Conservation (phyloP, 2,888 invertebrate genomes). For the Protophormia terraenovae region DNA sequence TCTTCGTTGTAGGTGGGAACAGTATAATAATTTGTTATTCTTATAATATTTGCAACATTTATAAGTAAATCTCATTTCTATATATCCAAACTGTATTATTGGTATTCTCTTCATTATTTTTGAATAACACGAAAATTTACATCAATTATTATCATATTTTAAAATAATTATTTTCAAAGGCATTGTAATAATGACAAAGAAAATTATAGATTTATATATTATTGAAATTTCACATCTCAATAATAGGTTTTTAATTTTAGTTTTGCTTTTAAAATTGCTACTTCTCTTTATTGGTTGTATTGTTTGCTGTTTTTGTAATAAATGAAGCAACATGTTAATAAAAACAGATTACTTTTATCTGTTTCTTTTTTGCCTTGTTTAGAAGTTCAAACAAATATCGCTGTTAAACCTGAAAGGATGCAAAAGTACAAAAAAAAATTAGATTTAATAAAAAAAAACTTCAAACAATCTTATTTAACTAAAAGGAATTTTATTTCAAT, state of each 20-base stretch:
- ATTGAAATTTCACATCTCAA: too few species aligned
- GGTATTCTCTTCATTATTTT: not conserved
- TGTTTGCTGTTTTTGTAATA: conserved; percentile 65
- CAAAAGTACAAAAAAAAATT: conserved; percentile 26
- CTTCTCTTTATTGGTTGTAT: too few species aligned
- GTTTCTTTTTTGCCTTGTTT: conserved; percentile 9
- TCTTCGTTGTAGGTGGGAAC: not conserved
- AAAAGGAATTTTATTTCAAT: too few species aligned
- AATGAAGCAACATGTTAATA: conserved; percentile 32
- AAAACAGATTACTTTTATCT: too few species aligned
- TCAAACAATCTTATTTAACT: too few species aligned
- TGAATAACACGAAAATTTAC: too few species aligned
- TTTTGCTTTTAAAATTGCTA: too few species aligned
- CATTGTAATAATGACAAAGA: too few species aligned
- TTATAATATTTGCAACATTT: not conserved
- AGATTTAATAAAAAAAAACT: not conserved
- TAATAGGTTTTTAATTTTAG: too few species aligned
- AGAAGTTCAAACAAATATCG: conserved; percentile 23
- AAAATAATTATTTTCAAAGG: too few species aligned
- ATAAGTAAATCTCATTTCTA: not conserved
- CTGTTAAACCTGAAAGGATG: conserved; percentile 49
- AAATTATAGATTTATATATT: too few species aligned
- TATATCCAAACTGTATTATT: not conserved
- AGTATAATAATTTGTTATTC: not conserved
- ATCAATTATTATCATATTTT: too few species aligned